Conservation (phyloP, 2,888 invertebrate genomes). For the Unio pictorum region DNA sequence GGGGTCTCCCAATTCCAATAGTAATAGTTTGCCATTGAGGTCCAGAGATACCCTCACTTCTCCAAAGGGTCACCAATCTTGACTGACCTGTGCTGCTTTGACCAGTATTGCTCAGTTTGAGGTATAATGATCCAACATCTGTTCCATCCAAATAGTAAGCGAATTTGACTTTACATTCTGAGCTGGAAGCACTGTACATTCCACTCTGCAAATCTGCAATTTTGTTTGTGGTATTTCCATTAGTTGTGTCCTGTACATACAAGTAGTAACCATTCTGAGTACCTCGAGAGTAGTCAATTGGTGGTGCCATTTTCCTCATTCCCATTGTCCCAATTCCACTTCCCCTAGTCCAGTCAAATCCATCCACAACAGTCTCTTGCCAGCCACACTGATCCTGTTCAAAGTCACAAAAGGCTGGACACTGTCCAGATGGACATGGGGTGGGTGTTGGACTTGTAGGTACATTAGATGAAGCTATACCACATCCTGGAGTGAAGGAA, state of each 20-base stretch:
- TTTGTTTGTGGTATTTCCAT: slow-evolving; percentile 33
- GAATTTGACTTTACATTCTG: slow-evolving; percentile 57
- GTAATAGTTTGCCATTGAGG: slow-evolving; percentile 45
- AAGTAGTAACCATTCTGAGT: slow-evolving; percentile 56
- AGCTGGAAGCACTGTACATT: slow-evolving; percentile 39
- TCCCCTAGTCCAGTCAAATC: slow-evolving; percentile 59
- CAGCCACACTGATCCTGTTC: slow-evolving; percentile 66
- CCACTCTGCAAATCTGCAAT: slow-evolving; percentile 50
- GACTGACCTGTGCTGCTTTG: slow-evolving; percentile 10
- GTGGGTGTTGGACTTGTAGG: slow-evolving; percentile 26
- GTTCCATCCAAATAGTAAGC: slow-evolving; percentile 54
- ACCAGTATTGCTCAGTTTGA: slow-evolving; percentile 38
- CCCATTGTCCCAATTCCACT: slow-evolving; percentile 33
- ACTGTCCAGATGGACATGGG: slow-evolving; percentile 40
- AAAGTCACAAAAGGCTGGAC: slow-evolving; percentile 59
- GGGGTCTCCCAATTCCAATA: slow-evolving; percentile 56
- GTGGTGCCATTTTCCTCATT: slow-evolving; percentile 43
- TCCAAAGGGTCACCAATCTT: slow-evolving; percentile 29
- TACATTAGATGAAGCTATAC: slow-evolving; percentile 25
- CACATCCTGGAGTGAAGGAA: slow-evolving; percentile 63
- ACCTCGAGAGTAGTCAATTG: slow-evolving; percentile 45
- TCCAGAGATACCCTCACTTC: slow-evolving; percentile 21
- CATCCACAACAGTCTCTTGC: slow-evolving; percentile 45
- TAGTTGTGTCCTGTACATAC: slow-evolving; percentile 48
- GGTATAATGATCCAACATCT: slow-evolving; percentile 37